These are phyloP conservation scores for Megalurothrips usitatus DNA, from an alignment of 2,888 invertebrate genomes.

Conservation along the genomic window DNA sequence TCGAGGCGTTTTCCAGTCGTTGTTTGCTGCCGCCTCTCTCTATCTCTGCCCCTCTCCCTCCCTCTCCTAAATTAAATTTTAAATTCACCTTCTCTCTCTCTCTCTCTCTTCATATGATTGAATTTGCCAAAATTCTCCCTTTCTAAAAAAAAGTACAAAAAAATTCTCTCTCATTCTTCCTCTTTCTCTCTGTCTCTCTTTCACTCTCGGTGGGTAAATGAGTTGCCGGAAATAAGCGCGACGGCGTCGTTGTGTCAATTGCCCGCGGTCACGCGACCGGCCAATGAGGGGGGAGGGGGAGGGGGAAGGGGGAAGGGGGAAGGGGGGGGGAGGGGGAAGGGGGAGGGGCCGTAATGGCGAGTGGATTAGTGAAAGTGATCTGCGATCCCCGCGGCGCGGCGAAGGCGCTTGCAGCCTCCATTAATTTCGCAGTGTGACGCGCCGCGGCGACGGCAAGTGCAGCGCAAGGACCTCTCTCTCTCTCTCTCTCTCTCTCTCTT, in stretches of 20 bases:
- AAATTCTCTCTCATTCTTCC: not conserved
- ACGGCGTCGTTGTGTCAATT: not conserved
- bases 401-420: not conserved
- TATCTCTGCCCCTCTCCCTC: no score
- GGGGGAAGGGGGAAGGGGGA: no score
- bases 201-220: not conserved
- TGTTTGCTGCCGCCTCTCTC: no score
- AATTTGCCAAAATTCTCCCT: no score
- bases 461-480: no score
- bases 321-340: not conserved
- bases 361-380: slow-evolving; percentile 24
- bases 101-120: no score
- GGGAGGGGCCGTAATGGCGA: not conserved
- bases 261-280: not conserved
- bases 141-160: no score
- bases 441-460: not conserved
- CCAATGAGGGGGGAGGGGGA: no score
- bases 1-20: no score
- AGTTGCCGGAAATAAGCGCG: not conserved
- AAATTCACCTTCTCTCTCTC: no score
- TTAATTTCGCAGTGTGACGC: not conserved
- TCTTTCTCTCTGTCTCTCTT: not conserved
- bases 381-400: not conserved
- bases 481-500: no score
- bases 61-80: no score